phyloP scores from a whole-genome alignment of 2,797 vertebrate genomes.

The Anguilla obscura region DNA sequence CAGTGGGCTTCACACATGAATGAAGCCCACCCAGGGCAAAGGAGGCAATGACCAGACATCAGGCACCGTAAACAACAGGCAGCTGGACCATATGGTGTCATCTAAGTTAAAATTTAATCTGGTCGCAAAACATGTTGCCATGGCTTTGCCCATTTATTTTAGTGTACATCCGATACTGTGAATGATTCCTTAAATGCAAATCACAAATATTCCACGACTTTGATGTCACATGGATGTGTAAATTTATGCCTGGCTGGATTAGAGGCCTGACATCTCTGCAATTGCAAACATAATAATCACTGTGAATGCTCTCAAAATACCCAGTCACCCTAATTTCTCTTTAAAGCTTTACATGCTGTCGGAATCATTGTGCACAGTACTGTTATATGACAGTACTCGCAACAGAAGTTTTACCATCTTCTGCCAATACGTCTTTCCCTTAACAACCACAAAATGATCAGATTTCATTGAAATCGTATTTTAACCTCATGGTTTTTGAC shows the following conservation, averaged over 20 bases:
- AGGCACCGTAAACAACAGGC: slow-evolving; percentile 65
- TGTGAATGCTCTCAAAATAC: not conserved
- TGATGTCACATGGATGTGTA: not conserved
- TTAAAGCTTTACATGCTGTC: not conserved
- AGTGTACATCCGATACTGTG: not conserved
- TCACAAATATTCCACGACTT: not conserved
- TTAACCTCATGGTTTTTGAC: not conserved
- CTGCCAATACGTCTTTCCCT: not conserved
- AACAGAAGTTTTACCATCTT: not conserved
- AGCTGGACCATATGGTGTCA: slow-evolving; percentile 75
- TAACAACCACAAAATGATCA: not conserved
- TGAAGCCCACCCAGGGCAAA: slow-evolving; percentile 63
- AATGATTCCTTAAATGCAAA: not conserved
- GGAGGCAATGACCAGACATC: slow-evolving; percentile 51
- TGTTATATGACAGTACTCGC: not conserved
- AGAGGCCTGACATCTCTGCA: not conserved
- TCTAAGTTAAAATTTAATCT: slow-evolving; percentile 80
- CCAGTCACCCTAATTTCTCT: not conserved
- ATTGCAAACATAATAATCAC: not conserved
- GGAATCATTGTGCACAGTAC: not conserved
- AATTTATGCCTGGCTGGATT: not conserved
- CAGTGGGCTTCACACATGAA: slow-evolving; percentile 76
- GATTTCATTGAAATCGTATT: not conserved
- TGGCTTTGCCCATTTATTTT: not conserved
- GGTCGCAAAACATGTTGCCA: slow-evolving; percentile 57